Evolutionary conservation across 2,113 vertebrate genomes (phyloP), one percentile per base, ranked within the genome.

Genomic region (Centrocercus urophasianus): DNA sequence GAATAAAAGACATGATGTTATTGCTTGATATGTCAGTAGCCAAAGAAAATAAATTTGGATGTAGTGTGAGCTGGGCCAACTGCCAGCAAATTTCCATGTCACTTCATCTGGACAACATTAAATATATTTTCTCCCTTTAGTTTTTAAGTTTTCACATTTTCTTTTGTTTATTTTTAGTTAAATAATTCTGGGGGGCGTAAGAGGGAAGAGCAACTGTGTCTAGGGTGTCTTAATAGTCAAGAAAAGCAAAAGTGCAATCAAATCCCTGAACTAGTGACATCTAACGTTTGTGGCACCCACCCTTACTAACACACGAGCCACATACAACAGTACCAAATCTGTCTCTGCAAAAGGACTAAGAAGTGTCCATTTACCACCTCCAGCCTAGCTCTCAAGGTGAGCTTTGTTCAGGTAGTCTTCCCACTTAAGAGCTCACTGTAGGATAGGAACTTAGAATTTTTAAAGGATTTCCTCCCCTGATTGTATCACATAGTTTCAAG

Each of bases 211-310:
- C 43, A 91, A 93, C 52, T 72, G 32, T 3, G 5, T 84, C 48
- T 89, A 59, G 82, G 90, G 89, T 95, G 61, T 81, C 77, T 85
- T 87, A 96, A 97, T 89, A 95, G 82, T 88, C 86, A 95, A 83
- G 87, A 98, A 94, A 95, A 96, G 90, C 93, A 96, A 96, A 97
- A 98, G 98, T 98, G 98, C 97, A 96, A 95, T 96, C 89, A 95
- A 95, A 94, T 97, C 97, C 97, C 98, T 98, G 97, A 97, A 96
- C 92, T 93, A 90, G 95, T 90, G 94, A 92, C 93, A 95, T 82
- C 90, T 94, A 90, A 79, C 57, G 66, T 74, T 75, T 93, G 93
- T 91, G 96, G 96, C 95, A 93, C 87, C 78, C 88, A 82, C 91
- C 86, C 83, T 88, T 10, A 1, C 71, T 92, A 86, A 78, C 80